Conservation (phyloP, 2,113 vertebrate species). For the Reinhardtius hippoglossoides region DNA sequence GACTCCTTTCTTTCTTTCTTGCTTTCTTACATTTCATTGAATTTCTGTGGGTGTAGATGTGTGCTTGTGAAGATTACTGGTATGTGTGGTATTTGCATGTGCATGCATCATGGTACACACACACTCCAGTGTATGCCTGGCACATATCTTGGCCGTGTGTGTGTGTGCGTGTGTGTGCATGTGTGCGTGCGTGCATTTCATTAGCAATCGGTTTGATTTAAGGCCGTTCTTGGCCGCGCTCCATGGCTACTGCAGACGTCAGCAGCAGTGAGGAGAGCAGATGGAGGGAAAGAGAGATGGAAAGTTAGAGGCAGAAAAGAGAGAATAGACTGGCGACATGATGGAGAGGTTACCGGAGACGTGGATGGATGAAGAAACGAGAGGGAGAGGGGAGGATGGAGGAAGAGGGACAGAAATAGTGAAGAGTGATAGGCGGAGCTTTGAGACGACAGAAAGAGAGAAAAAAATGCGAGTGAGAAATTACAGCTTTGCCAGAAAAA, state of each 20-base stretch:
- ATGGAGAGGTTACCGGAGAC: constrained; percentile 47
- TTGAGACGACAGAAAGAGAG: not conserved
- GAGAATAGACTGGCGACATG: constrained; percentile 46
- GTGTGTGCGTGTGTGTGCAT: not conserved
- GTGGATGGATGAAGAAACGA: constrained; percentile 42
- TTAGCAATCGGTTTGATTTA: constrained; percentile 70
- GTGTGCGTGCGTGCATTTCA: constrained; percentile 43
- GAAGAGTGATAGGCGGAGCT: constrained; percentile 29
- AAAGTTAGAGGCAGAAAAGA: constrained; percentile 46
- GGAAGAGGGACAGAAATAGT: constrained; percentile 29
- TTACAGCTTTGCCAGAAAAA: not conserved
- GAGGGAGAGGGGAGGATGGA: constrained; percentile 15
- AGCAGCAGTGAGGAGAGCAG: constrained; percentile 59
- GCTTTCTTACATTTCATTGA: not conserved
- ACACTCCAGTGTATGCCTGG: not conserved
- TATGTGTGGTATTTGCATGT: not conserved
- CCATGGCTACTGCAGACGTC: constrained; percentile 68
- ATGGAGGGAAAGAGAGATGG: constrained; percentile 38
- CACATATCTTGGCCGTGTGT: not conserved
- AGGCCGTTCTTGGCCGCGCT: constrained; percentile 62
- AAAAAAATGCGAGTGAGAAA: not conserved
- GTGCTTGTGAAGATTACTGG: no score
- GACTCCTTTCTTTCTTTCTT: not conserved
- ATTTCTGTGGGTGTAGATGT: not conserved
- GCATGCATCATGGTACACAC: not conserved